Evolutionary conservation across 2,797 vertebrate species (phyloP).

Genomic region (Distichodus sexfasciatus): DNA sequence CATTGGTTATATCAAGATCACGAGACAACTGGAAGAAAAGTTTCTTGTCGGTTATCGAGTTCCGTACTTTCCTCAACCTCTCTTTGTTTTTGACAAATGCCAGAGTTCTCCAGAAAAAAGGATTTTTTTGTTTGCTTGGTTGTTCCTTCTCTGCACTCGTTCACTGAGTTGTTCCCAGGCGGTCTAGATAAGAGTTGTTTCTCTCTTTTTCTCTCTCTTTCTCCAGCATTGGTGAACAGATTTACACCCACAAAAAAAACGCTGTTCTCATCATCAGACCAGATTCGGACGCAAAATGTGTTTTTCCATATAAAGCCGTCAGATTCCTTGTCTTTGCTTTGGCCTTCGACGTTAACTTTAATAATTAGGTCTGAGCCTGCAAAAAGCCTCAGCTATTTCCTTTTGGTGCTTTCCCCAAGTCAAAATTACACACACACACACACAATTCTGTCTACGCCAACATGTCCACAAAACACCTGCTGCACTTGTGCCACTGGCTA

Average conservation of each 20-base stretch:
- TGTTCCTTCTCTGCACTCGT: conserved; percentile 36
- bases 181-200: too few species aligned
- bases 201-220: conserved; percentile 33
- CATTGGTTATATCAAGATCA: too few species aligned
- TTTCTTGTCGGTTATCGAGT: too few species aligned
- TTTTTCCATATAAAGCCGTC: conserved; percentile 51
- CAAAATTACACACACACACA: neutral
- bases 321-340: conserved; percentile 17
- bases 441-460: neutral
- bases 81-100: too few species aligned
- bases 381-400: conserved; percentile 31
- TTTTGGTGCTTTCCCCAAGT: neutral
- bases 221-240: conserved; percentile 36
- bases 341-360: conserved; percentile 36
- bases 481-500: neutral
- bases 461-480: conserved; percentile 34
- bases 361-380: conserved; percentile 26
- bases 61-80: too few species aligned
- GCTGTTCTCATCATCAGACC: conserved; percentile 8
- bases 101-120: conserved; percentile 42
- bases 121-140: conserved; percentile 60
- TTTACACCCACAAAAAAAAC: conserved; percentile 30
- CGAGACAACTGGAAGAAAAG: too few species aligned
- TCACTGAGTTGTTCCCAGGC: conserved; percentile 56
- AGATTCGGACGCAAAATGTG: conserved; percentile 45